phyloP scores from a whole-genome alignment of 2,113 vertebrate genomes.

The Phylloscopus whistleri region DNA sequence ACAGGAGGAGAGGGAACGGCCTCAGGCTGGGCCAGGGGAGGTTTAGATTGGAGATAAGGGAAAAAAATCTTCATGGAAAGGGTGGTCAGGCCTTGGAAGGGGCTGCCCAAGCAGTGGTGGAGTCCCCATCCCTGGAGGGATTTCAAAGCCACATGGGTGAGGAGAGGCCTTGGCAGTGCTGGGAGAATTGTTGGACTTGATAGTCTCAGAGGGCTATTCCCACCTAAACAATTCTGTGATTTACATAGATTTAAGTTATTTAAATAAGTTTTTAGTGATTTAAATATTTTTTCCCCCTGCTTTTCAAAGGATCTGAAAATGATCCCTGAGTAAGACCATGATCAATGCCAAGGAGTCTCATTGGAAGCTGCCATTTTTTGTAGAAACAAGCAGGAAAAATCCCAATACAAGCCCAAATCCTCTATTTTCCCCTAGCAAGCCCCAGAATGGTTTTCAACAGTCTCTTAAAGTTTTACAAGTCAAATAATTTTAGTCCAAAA shows the following conservation, averaged over 20 bases:
- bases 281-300: rapidly evolving
- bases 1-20: too few relatives aligned
- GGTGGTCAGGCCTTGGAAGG: not conserved
- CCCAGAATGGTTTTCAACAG: not conserved
- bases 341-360: not conserved
- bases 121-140: too few relatives aligned
- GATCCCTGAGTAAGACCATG: not conserved
- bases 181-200: not conserved
- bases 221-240: too few relatives aligned
- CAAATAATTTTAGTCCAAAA: not conserved
- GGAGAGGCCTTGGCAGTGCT: not conserved
- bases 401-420: not conserved
- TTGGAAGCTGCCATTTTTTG: not conserved
- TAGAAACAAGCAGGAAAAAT: not conserved
- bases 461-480: not conserved
- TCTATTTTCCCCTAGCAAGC: not conserved
- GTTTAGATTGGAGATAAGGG: too few relatives aligned
- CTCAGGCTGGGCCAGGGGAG: too few relatives aligned
- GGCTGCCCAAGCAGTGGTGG: not conserved
- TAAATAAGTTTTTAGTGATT: not conserved
- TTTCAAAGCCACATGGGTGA: not conserved
- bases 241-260: not conserved
- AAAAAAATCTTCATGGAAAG: not conserved
- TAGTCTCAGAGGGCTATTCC: not conserved
- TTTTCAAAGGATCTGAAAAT: not conserved